A percentile compares a stretch with the other conserved stretches of the same genome.
Evolutionary conservation across 2,113 vertebrate species (phyloP).

Genomic region (Chitala chitala): DNA sequence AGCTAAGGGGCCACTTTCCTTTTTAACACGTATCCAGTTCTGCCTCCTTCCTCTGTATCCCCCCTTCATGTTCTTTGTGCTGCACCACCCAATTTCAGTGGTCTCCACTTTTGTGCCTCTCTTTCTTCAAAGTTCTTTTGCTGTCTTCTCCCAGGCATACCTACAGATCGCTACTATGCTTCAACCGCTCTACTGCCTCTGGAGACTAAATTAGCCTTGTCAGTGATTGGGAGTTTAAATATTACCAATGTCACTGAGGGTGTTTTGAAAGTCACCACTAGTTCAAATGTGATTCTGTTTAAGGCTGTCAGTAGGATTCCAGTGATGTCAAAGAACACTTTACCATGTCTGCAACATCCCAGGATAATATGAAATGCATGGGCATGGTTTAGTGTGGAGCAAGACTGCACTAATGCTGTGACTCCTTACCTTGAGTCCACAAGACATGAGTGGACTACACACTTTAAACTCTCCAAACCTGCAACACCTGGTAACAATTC

Average conservation of each 20-base stretch:
- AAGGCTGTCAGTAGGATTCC: neutral
- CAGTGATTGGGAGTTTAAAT: too few species aligned
- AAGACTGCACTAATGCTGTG: neutral
- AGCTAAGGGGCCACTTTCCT: neutral
- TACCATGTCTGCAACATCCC: neutral
- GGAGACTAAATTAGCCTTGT: neutral
- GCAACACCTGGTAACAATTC: conserved; percentile 57
- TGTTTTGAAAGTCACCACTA: too few species aligned
- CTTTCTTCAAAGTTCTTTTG: neutral
- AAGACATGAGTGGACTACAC: neutral
- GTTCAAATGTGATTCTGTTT: neutral
- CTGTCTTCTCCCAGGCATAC: neutral
- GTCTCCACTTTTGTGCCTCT: too few species aligned
- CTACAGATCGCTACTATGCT: too few species aligned
- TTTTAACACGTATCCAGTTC: neutral
- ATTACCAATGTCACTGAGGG: too few species aligned
- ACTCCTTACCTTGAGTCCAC: neutral
- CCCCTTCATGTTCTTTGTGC: neutral
- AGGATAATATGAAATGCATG: neutral
- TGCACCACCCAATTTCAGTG: neutral
- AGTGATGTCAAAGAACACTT: conserved; percentile 27
- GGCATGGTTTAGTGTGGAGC: neutral
- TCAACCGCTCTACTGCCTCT: neutral
- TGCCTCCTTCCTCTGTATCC: neutral
- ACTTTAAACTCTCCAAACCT: neutral